Evolutionary conservation across 2,888 invertebrate species (phyloP).

Genomic region (Notocelia uddmanniana): DNA sequence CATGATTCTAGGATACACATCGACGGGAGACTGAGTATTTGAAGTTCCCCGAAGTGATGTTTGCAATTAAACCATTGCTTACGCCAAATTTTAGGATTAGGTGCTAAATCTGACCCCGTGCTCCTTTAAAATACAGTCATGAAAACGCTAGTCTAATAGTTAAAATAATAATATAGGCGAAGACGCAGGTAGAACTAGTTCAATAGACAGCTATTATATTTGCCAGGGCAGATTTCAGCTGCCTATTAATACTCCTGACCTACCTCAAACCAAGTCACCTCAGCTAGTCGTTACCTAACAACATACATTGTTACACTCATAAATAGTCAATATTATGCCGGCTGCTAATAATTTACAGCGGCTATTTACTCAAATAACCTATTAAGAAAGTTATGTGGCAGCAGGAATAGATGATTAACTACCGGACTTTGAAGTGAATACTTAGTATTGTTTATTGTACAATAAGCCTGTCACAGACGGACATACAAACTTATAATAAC

Average conservation of each 20-base stretch:
- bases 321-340: background rate
- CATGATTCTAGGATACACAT: too few species aligned
- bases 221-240: background rate
- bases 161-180: too few species aligned
- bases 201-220: too few species aligned
- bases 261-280: constrained; percentile 5
- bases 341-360: background rate
- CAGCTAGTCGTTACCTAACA: background rate
- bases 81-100: too few species aligned
- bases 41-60: too few species aligned
- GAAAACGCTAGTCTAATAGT: too few species aligned
- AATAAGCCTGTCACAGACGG: background rate
- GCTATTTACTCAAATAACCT: constrained; percentile 8
- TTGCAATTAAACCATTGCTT: too few species aligned
- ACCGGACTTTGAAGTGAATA: background rate
- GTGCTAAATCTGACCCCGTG: too few species aligned
- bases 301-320: constrained; percentile 8
- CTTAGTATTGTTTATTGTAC: constrained; percentile 6
- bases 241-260: constrained; percentile 1
- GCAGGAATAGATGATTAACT: background rate
- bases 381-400: background rate
- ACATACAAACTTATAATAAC: background rate
- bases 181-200: too few species aligned
- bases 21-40: too few species aligned
- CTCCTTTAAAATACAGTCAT: too few species aligned